Percentiles rank a stretch among this genome's conserved stretches.
These are phyloP conservation scores for Hyppa rectilinea DNA, from an alignment of 2,888 invertebrate species.

Conservation along the genomic window DNA sequence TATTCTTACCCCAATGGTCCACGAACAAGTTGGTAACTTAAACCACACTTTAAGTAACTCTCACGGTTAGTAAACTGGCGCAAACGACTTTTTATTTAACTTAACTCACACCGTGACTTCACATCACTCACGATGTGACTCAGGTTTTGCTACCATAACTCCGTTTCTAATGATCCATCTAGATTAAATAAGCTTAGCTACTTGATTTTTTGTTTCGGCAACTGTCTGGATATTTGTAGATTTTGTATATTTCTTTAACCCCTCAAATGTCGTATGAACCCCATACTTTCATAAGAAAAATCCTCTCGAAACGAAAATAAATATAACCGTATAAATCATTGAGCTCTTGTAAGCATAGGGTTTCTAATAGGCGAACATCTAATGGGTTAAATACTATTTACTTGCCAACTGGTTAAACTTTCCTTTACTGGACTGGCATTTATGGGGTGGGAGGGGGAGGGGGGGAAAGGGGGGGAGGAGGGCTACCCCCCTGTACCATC, in stretches of 20 bases:
- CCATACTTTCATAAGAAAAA: too few relatives aligned
- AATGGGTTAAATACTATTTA: too few relatives aligned
- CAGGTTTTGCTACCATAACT: conserved; percentile 11
- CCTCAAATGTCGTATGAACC: too few relatives aligned
- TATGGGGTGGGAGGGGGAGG: too few relatives aligned
- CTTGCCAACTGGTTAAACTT: too few relatives aligned
- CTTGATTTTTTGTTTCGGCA: not conserved
- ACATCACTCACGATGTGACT: conserved; percentile 26
- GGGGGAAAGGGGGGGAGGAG: too few relatives aligned
- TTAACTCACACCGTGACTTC: conserved; percentile 29
- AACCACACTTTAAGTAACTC: conserved; percentile 30
- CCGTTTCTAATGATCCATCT: not conserved
- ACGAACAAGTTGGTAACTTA: conserved; percentile 44
- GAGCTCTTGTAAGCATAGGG: too few relatives aligned
- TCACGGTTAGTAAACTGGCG: conserved; percentile 48
- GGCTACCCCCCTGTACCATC: too few relatives aligned
- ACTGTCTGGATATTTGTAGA: not conserved
- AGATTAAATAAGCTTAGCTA: conserved; percentile 11
- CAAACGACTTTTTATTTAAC: conserved; percentile 51
- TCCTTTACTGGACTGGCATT: too few relatives aligned
- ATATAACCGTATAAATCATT: too few relatives aligned
- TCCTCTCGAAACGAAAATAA: too few relatives aligned
- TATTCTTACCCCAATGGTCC: conserved; percentile 1
- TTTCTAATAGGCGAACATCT: too few relatives aligned
- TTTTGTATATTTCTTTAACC: conserved; percentile 2